Base-by-base conservation (phyloP, 2,797 vertebrate species). In the Hozukius guyotensis region DNA sequence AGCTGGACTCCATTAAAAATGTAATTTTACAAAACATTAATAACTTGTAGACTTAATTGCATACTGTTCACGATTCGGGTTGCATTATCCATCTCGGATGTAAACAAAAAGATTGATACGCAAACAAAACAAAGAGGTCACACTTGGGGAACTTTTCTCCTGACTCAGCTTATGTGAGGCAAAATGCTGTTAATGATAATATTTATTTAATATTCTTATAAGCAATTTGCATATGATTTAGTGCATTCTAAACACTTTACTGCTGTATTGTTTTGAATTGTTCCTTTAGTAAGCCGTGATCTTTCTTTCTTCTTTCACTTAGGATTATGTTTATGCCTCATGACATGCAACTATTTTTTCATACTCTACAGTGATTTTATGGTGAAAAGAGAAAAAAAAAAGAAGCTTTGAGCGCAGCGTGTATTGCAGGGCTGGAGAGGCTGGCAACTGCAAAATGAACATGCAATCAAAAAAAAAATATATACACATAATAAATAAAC, bases 1-100 rank as follows among this genome's bases (percentile, higher is more conserved):
- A 80, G 65, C 75, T 59, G 34, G 13, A 53, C 76, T 78, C 68
- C 69, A 90, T 89, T 91, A 81, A 87, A 89, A 86, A 76, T 65
- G 24, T 59, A 63, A 75, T 90, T 86, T 27, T 65, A 61, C 65
- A 55, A 61, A 73, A 29, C 72, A 87, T 84, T 82, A 85, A 80
- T 75, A 84, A 76, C 64, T 82, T 76, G 38, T 66, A 34, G 46
- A 71, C 29, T 81, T 84, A 73, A 84, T 84, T 53, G 65, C 63
- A 38, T 55, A 69, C 32, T 38, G 31, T 81, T 80, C 34, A 63
- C 69, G 68, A 83, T 81, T 86, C 25, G 64, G 14, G 55, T 42
- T 74, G 65, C 52, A 75, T 84, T 78, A 87, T 80, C 62, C 57
- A 62, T 80, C 63, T 80, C 5, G 3, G 32, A 77, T 63, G 63